Percentiles rank a stretch among this genome's conserved stretches.
Evolutionary conservation across 2,797 vertebrate genomes (phyloP).

Genomic region (Petrocephalus sullivani): DNA sequence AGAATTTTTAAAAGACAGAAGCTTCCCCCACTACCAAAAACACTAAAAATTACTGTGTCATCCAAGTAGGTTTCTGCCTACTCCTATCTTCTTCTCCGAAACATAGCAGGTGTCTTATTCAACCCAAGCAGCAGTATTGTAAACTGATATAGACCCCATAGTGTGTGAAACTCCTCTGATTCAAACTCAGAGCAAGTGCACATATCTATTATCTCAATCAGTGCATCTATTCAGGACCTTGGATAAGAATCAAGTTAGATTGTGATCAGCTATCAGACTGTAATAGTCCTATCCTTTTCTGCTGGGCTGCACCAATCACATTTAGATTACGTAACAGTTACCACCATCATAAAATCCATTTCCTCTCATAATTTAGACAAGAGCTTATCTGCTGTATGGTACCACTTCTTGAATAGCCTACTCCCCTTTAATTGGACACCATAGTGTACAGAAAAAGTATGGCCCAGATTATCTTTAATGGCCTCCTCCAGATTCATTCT

Average conservation of each 20-base stretch:
- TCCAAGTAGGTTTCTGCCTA: background rate
- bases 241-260: background rate
- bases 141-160: background rate
- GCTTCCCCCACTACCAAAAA: background rate
- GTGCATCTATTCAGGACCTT: conserved; percentile 1
- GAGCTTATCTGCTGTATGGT: background rate
- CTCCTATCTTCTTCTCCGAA: background rate
- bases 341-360: background rate
- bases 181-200: background rate
- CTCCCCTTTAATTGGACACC: background rate
- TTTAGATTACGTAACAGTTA: background rate
- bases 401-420: background rate
- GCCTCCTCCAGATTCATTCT: background rate
- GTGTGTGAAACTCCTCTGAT: background rate
- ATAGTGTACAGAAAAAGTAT: background rate
- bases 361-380: background rate
- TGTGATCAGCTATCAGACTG: conserved; percentile 1
- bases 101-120: background rate
- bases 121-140: no score
- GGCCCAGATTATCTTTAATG: background rate
- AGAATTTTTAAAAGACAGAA: background rate
- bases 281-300: background rate
- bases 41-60: background rate
- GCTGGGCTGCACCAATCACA: background rate
- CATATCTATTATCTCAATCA: conserved; percentile 7